Evolutionary conservation across 2,113 vertebrate genomes (phyloP).

Genomic region (Potamarius usumacintae): DNA sequence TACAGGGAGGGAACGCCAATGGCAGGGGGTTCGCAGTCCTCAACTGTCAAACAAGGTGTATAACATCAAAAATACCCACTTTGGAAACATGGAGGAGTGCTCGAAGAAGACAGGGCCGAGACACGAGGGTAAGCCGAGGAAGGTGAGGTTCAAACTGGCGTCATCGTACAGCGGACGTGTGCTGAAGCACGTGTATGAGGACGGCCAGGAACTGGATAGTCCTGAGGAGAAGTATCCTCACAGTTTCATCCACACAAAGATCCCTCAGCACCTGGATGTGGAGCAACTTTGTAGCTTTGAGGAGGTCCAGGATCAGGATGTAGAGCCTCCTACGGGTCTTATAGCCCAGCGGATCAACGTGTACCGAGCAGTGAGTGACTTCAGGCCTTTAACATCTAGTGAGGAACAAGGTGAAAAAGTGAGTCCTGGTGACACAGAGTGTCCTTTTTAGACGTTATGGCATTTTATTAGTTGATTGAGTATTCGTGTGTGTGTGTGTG

Average conservation of each 20-base stretch:
- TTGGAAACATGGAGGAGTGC: constrained; percentile 80
- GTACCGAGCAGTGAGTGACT: constrained; percentile 76
- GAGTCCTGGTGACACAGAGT: constrained; percentile 43
- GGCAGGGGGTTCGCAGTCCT: neutral
- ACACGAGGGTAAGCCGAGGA: constrained; percentile 81
- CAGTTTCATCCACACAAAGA: constrained; percentile 80
- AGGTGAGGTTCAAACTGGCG: constrained; percentile 92
- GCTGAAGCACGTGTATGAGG: constrained; percentile 92
- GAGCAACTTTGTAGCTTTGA: constrained; percentile 72
- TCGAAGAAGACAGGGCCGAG: constrained; percentile 72
- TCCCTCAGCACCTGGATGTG: constrained; percentile 75
- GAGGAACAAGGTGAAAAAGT: constrained; percentile 71
- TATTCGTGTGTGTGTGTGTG: neutral
- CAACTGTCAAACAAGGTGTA: neutral
- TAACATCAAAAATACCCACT: neutral
- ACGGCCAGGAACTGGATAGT: constrained; percentile 90
- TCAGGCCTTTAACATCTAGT: constrained; percentile 65
- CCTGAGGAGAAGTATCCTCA: constrained; percentile 86
- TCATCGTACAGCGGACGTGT: constrained; percentile 92
- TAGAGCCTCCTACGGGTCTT: constrained; percentile 75
- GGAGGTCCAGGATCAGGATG: constrained; percentile 59
- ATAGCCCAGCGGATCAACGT: constrained; percentile 89
- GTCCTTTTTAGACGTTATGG: neutral
- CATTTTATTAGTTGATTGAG: neutral
- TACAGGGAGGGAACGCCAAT: neutral